A percentile compares a stretch with the other conserved stretches of the same genome.
phyloP scores from a whole-genome alignment of 1,140 invertebrate species.

The Parapsyche elsis region DNA sequence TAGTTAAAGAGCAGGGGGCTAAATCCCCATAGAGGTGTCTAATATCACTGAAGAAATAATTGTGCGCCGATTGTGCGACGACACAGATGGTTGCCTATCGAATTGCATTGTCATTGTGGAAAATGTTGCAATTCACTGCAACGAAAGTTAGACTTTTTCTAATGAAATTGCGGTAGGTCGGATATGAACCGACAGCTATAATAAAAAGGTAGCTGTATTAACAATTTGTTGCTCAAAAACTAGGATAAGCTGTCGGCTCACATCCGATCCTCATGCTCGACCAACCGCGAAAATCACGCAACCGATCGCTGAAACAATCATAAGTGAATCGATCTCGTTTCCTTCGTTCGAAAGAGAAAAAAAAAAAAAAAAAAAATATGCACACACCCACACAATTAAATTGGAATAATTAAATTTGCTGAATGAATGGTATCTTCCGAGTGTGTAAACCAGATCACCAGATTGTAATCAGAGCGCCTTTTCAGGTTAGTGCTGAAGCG shows the following conservation, averaged over 20 bases:
- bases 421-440: constrained; percentile 7
- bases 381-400: not conserved
- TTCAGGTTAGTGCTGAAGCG: constrained; percentile 24
- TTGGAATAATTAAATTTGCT: too few species aligned
- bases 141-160: constrained; percentile 14
- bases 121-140: constrained; percentile 6
- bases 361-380: not conserved
- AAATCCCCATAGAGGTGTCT: too few species aligned
- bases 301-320: not conserved
- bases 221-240: not conserved
- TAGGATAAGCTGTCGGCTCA: not conserved
- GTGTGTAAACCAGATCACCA: constrained; percentile 20
- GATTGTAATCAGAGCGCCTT: constrained; percentile 8
- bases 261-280: constrained; percentile 27
- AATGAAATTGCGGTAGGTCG: constrained; percentile 6
- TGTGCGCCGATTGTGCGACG: too few species aligned
- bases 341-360: not conserved
- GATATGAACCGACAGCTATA: not conserved
- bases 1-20: too few species aligned
- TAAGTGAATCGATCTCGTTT: constrained; percentile 8
- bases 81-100: too few species aligned
- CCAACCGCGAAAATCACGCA: constrained; percentile 8
- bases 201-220: too few species aligned
- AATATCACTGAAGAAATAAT: too few species aligned
- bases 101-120: too few species aligned